Evolutionary conservation across 1,140 invertebrate species (phyloP).

Genomic region (Drosophila gunungcola): DNA sequence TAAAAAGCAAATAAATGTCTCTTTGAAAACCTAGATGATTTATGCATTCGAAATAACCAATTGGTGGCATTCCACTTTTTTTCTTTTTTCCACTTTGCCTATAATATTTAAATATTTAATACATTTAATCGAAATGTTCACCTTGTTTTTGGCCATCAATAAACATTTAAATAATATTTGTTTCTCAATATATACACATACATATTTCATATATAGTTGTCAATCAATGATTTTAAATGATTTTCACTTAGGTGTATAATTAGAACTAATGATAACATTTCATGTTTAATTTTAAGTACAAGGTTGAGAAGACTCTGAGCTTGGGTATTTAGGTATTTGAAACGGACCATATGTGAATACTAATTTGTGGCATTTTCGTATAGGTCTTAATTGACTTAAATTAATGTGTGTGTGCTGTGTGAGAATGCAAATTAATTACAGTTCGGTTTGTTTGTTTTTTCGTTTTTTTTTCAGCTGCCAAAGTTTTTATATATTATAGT

Average conservation of each 20-base stretch:
- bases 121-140: conserved; percentile 11
- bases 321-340: conserved; percentile 28
- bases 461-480: conserved; percentile 19
- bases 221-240: conserved; percentile 55
- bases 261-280: conserved; percentile 83
- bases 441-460: conserved; percentile 7
- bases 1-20: conserved; percentile 25
- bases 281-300: conserved; percentile 49
- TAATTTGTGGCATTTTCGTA: conserved; percentile 36
- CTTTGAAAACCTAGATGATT: conserved; percentile 36
- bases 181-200: conserved; percentile 73
- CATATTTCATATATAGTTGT: conserved; percentile 36
- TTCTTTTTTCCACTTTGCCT: conserved; percentile 14
- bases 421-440: conserved; percentile 46
- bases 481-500: conserved; percentile 37
- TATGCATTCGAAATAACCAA: conserved; percentile 36
- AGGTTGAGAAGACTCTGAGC: conserved; percentile 69
- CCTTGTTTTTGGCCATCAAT: conserved; percentile 12
- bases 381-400: conserved; percentile 69
- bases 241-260: conserved; percentile 72
- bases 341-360: conserved; percentile 48
- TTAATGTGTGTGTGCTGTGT: conserved; percentile 30
- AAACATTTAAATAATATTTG: conserved; percentile 47
- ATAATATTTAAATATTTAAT: conserved; percentile 6
- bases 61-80: conserved; percentile 12